Evolutionary conservation across 2,888 invertebrate genomes (phyloP).

Genomic region (Zeuzera pyrina): DNA sequence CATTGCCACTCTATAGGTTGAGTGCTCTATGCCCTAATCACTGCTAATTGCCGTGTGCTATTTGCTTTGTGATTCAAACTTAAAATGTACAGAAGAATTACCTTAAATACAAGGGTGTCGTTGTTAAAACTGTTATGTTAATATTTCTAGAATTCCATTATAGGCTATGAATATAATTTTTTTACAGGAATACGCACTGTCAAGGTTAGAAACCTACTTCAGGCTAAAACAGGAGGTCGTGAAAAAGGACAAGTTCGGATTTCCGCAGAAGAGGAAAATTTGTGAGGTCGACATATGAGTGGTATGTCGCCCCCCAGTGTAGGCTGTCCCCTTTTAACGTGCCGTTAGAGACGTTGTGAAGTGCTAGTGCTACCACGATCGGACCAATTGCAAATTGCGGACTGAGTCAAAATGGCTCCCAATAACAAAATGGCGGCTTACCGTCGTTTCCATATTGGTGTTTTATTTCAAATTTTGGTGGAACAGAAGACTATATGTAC

Average conservation of each 20-base stretch:
- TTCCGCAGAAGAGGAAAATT: constrained; percentile 61
- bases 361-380: constrained; percentile 10
- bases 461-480: too few relatives aligned
- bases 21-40: too few relatives aligned
- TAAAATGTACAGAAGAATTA: too few relatives aligned
- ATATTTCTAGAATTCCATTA: background rate
- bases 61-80: too few relatives aligned
- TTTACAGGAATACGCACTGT: constrained; percentile 77
- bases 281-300: constrained; percentile 68
- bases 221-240: constrained; percentile 72
- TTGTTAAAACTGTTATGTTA: background rate
- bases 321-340: constrained; percentile 9
- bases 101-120: too few relatives aligned
- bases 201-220: constrained; percentile 75
- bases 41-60: too few relatives aligned
- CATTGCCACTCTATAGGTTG: too few relatives aligned
- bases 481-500: too few relatives aligned
- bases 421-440: too few relatives aligned
- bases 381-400: constrained; percentile 5
- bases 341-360: background rate
- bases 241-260: constrained; percentile 53
- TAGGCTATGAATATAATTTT: constrained; percentile 8
- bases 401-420: too few relatives aligned
- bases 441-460: too few relatives aligned
- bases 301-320: too few relatives aligned